Evolutionary conservation across 1,140 invertebrate genomes (phyloP).

Genomic region (Caenorhabditis tropicalis): DNA sequence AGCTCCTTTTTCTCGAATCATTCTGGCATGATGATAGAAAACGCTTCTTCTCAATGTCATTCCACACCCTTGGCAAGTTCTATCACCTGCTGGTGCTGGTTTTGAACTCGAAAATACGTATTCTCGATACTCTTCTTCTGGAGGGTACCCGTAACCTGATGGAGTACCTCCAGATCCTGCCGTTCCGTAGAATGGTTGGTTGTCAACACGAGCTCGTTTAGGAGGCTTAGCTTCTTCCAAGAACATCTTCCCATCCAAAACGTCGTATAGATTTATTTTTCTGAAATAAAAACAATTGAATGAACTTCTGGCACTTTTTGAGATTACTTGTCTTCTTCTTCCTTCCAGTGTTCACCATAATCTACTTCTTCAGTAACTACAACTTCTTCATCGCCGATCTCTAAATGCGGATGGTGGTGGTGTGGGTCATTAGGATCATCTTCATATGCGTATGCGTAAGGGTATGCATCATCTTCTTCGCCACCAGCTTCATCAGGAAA

Average conservation of each 20-base stretch:
- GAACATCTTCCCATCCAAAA: background rate
- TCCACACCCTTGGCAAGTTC: conserved; percentile 46
- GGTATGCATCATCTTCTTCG: background rate
- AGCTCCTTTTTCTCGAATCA: conserved; percentile 49
- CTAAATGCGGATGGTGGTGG: background rate
- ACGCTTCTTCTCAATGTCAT: conserved; percentile 45
- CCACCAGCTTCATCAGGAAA: background rate
- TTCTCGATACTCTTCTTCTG: background rate
- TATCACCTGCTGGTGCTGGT: background rate
- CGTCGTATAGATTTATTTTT: conserved; percentile 16
- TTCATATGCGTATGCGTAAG: conserved; percentile 6
- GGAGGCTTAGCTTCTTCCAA: background rate
- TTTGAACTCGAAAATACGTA: background rate
- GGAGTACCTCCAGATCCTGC: background rate
- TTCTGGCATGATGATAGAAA: conserved; percentile 52
- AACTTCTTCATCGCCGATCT: conserved; percentile 15
- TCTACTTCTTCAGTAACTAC: background rate
- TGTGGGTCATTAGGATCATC: background rate
- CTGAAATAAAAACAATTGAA: background rate
- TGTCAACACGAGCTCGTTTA: background rate
- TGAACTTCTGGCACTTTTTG: background rate
- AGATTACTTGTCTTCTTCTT: background rate
- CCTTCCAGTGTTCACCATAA: background rate
- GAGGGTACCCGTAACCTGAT: background rate
- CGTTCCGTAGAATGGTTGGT: background rate